phyloP scores from a whole-genome alignment of 2,113 vertebrate species.

The Bombycilla garrulus region DNA sequence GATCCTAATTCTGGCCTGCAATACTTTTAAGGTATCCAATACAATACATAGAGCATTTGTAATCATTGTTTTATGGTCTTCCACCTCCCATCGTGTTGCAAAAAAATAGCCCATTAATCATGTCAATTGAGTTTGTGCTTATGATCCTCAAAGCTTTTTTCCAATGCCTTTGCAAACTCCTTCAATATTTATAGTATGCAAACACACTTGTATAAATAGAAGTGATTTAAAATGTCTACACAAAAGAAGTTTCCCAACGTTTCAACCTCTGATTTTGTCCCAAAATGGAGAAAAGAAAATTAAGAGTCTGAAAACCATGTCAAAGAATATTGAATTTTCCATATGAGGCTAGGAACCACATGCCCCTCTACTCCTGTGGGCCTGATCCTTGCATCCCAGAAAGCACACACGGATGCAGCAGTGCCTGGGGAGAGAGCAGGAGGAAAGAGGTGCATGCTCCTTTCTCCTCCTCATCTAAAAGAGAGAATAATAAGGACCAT shows the following conservation, averaged over 20 bases:
- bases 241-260: not conserved
- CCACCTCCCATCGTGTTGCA: not conserved
- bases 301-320: not conserved
- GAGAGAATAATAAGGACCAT: not conserved
- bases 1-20: not conserved
- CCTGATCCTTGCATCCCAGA: not conserved
- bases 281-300: not conserved
- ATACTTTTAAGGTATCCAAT: not conserved
- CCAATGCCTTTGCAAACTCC: not conserved
- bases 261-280: not conserved
- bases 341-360: not conserved
- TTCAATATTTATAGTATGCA: not conserved
- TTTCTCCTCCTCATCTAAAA: not conserved
- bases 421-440: not conserved
- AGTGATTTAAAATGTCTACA: not conserved
- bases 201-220: not conserved
- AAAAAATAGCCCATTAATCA: not conserved
- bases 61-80: not conserved
- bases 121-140: not conserved
- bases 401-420: rapidly evolving
- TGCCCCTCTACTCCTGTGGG: rapidly evolving
- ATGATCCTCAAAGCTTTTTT: not conserved
- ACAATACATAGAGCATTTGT: not conserved
- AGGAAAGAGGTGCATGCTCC: not conserved
- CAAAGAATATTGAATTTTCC: not conserved